Conservation (phyloP, 2,797 vertebrate species). For the Coregonus ussuriensis region DNA sequence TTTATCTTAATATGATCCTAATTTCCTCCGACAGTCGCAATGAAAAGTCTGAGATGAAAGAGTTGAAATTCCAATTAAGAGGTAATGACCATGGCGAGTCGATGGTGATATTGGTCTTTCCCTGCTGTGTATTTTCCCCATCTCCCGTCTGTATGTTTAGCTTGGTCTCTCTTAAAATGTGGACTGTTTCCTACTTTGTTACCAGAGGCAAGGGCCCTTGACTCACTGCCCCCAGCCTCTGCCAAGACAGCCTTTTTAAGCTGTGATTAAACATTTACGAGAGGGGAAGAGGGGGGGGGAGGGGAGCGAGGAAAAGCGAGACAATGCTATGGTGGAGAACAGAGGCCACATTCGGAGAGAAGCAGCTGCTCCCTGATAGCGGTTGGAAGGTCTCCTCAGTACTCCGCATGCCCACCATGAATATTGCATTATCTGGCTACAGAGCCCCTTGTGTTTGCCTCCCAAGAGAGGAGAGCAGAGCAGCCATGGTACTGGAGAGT, state of each 20-base stretch:
- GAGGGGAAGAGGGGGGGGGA: constrained; percentile 35
- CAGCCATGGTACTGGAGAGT: too few species aligned
- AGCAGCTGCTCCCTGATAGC: constrained; percentile 71
- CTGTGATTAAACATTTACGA: constrained; percentile 82
- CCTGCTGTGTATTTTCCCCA: constrained; percentile 44
- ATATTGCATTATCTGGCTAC: constrained; percentile 76
- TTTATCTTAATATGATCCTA: constrained; percentile 75
- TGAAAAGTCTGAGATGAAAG: constrained; percentile 64
- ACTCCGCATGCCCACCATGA: constrained; percentile 73
- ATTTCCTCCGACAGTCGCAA: constrained; percentile 63
- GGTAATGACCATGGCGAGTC: constrained; percentile 55
- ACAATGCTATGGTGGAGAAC: constrained; percentile 54
- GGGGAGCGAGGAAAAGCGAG: constrained; percentile 32
- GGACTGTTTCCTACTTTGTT: constrained; percentile 71
- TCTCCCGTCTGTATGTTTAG: constrained; percentile 67
- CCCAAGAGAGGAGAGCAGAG: constrained; percentile 41
- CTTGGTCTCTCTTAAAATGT: constrained; percentile 75
- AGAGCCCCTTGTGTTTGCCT: constrained; percentile 68
- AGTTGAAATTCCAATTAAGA: constrained; percentile 69
- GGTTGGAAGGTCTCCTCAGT: constrained; percentile 72
- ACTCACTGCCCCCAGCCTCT: constrained; percentile 72
- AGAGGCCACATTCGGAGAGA: constrained; percentile 8
- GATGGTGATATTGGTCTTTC: constrained; percentile 34
- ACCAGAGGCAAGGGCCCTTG: constrained; percentile 77
- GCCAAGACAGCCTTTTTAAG: constrained; percentile 81